Evolutionary conservation across 2,113 vertebrate genomes (phyloP), one percentile per base, ranked within the genome.

Genomic region (Empidonax alnorum): DNA sequence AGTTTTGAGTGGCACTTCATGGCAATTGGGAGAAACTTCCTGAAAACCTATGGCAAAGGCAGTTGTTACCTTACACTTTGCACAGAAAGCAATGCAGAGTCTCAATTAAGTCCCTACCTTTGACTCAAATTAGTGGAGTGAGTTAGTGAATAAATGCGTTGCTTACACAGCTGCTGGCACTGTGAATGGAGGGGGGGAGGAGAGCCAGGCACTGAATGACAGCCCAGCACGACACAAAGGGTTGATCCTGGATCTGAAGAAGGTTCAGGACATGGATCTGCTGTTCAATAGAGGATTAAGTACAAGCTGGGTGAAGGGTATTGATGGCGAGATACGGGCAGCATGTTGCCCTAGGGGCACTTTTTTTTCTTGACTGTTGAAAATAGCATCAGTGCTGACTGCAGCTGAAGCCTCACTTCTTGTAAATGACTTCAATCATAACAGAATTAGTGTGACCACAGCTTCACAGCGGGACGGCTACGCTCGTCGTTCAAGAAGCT

Each of bases 401-500:
- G 97, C 95, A 96, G 93, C 96, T 97, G 73, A 62, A 93, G 75
- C 67, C 94, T 93, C 88, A 94, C 96, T 99, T 99, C 98, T 99
- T 98, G 98, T 98, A 99, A 99, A 98, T 98, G 97, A 96, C 94
- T 95, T 93, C 97, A 95, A 41, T 96, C 80, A 84, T 97, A 97
- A 94, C 97, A 96, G 97, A 93, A 97, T 98, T 98, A 98, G 97
- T 88, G 97, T 95, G 97, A 98, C 96, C 95, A 91, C 90, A 97
- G 93, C 96, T 93, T 97, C 92, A 37, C 97, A 50, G 58, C 3
- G 20, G 61, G 85, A 67, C 61, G 65, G 66, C 61, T 84, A 44
- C 33, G 84, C 42, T 42, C 82, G 56, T 84, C 46, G 77, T 83
- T 86, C 80, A 44, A 6, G 55, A 63, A 21, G 21, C 62, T 96